phyloP scores from a whole-genome alignment of 2,797 vertebrate genomes.

The Gambusia yucatana region DNA sequence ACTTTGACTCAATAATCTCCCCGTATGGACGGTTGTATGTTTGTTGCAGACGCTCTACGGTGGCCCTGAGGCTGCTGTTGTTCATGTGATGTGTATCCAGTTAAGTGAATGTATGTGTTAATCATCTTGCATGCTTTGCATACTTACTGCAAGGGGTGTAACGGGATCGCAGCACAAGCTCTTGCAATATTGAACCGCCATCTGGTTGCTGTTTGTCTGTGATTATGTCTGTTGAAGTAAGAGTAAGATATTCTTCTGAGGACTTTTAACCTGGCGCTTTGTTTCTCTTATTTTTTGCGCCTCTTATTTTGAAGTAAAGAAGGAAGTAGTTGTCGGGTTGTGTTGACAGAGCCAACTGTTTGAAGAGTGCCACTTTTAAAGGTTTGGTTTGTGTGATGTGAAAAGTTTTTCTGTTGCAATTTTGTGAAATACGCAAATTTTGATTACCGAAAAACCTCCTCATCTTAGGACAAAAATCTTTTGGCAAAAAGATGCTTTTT shows the following conservation, averaged over 20 bases:
- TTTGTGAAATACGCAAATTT: no score
- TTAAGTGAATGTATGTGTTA: conserved; percentile 20
- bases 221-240: neutral
- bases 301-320: neutral
- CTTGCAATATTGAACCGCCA: neutral
- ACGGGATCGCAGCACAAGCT: neutral
- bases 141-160: conserved; percentile 5
- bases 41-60: neutral
- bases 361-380: neutral
- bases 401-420: no score
- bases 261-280: neutral
- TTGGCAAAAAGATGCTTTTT: no score
- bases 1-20: conserved; percentile 12
- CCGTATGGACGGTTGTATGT: conserved; percentile 12
- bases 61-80: conserved; percentile 25
- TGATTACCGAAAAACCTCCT: no score
- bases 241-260: neutral
- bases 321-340: neutral
- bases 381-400: neutral
- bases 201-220: neutral
- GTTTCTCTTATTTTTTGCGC: neutral
- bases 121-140: conserved; percentile 32
- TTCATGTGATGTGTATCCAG: conserved; percentile 22
- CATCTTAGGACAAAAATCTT: no score
- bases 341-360: neutral